Evolutionary conservation across 2,888 invertebrate species (phyloP), one percentile per base, ranked within the genome.

Genomic region (Torymus tubicola): DNA sequence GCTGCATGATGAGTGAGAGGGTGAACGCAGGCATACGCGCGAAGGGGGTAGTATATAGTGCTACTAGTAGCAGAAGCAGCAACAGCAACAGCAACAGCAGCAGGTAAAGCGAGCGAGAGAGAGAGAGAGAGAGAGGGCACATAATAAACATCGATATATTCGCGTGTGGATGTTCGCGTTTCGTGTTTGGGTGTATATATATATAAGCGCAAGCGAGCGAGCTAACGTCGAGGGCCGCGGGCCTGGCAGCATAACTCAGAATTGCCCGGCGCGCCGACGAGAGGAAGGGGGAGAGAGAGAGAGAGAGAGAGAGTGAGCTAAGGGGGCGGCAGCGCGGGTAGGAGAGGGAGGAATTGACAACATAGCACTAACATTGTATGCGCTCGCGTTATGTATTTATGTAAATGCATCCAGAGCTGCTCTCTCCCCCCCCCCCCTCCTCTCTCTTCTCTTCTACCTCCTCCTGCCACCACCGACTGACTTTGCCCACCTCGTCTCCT

Each of bases 341-440:
- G 58, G 50, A 55, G n/a, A n/a, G n/a, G 89, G 89, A 88, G 89
- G 90, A 90, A 90, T 90, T 89, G 90, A 90, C 90, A 90, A 90
- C 89, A 89, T 89, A 89, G 90, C 88, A 87, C 90, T 88, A 90
- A 90, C 90, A 90, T 90, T 90, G 90, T 90, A 90, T 89, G 89
- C 90, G 87, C 85, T 87, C 87, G 88, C 90, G 90, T 90, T 90
- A 90, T 90, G 90, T 90, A 90, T 90, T 90, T 90, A 90, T 90
- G 90, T 90, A 90, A 90, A 90, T 90, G 90, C 89, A 90, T 88
- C 84, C 85, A 71, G 78, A 52, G 68, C 75, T 61, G 31, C 31
- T 31, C 31, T 2, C 31, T 8, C 31, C 31, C 24, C 3, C 24
- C 76, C 72, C 82, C 81, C 81, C 75, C 80, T 68, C 80, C 11